These are phyloP conservation scores for Bellardia pandia DNA, from an alignment of 2,888 invertebrate species.

Conservation along the genomic window DNA sequence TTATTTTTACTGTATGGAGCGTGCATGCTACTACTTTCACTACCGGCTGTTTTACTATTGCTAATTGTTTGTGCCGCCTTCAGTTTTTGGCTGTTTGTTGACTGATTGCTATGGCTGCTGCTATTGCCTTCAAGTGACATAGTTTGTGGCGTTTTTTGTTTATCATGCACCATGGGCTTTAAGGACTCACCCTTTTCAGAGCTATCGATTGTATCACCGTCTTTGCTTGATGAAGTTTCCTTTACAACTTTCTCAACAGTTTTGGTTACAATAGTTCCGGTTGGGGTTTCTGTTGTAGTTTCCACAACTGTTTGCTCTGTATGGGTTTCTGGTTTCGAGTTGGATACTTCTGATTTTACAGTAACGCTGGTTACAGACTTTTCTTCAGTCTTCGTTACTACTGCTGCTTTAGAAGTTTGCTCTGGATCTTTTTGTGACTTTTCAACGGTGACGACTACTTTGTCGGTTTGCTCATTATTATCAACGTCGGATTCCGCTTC, in stretches of 20 bases:
- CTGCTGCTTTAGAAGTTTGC: conserved; percentile 68
- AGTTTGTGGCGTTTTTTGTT: conserved; percentile 84
- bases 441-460: conserved; percentile 32
- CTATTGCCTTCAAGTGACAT: conserved; percentile 75
- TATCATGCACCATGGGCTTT: conserved; percentile 88
- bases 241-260: conserved; percentile 68
- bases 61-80: conserved; percentile 69
- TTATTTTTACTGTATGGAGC: conserved; percentile 76
- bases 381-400: conserved; percentile 21
- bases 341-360: background rate
- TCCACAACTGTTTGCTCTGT: conserved; percentile 43
- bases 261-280: conserved; percentile 31
- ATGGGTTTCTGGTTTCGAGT: conserved; percentile 67
- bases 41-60: conserved; percentile 65
- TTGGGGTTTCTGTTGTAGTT: conserved; percentile 41
- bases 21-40: conserved; percentile 73
- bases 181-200: conserved; percentile 89
- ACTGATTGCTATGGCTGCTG: conserved; percentile 72
- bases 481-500: conserved; percentile 77
- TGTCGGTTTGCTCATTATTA: conserved; percentile 37
- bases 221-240: conserved; percentile 42
- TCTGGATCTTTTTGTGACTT: conserved; percentile 22
- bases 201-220: conserved; percentile 73
- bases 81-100: conserved; percentile 56
- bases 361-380: conserved; percentile 9